These are phyloP conservation scores for Hiodon alosoides DNA, from an alignment of 2,113 vertebrate genomes.

Conservation along the genomic window DNA sequence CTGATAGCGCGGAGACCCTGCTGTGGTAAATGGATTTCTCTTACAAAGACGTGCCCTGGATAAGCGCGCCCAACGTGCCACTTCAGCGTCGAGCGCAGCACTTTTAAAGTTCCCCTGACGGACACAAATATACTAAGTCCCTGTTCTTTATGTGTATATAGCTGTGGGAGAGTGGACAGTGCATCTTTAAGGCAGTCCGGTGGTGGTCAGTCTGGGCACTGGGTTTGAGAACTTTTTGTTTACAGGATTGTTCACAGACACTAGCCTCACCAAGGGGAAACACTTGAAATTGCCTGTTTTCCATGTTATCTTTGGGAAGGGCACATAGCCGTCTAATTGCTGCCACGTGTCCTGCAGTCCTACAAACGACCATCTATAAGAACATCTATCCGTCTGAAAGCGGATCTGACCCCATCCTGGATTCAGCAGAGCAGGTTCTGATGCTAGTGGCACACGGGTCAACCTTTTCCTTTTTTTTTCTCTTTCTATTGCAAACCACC, in stretches of 20 bases:
- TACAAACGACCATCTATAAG: slow-evolving; percentile 45
- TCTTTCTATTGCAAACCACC: slow-evolving; percentile 25
- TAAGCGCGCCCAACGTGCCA: background rate
- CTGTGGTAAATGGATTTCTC: background rate
- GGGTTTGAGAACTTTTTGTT: background rate
- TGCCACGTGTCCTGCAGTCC: slow-evolving; percentile 52
- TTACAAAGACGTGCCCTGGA: background rate
- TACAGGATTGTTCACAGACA: background rate
- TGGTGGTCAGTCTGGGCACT: too few species aligned
- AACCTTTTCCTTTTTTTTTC: background rate
- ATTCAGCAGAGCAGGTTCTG: slow-evolving; percentile 13
- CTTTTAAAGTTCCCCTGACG: background rate
- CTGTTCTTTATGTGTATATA: too few species aligned
- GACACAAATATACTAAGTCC: too few species aligned
- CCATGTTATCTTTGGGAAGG: slow-evolving; percentile 24
- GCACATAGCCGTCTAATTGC: slow-evolving; percentile 51
- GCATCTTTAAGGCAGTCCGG: background rate
- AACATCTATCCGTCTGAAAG: slow-evolving; percentile 44
- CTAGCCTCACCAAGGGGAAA: background rate
- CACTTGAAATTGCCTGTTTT: background rate
- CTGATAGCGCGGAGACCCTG: background rate
- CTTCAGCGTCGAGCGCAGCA: background rate
- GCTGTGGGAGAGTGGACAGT: background rate
- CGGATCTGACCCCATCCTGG: slow-evolving; percentile 38
- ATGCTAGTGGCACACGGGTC: background rate